Conservation (phyloP, 2,888 invertebrate species). For the Branchipolynoe longqiensis region DNA sequence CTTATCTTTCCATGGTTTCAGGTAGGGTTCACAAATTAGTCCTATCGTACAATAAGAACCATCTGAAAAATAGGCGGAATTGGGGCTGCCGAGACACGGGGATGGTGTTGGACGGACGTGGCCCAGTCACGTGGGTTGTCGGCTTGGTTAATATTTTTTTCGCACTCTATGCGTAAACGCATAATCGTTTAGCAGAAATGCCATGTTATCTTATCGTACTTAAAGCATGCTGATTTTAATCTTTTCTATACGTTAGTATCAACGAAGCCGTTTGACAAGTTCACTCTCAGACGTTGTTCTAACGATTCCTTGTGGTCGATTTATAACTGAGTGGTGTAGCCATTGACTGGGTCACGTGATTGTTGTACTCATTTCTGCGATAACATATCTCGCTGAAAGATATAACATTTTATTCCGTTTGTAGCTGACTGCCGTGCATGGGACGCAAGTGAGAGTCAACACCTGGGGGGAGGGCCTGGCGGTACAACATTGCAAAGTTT, state of each 20-base stretch:
- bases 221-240: not conserved
- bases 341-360: constrained; percentile 55
- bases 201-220: not conserved
- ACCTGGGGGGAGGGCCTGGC: not conserved
- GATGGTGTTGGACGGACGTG: constrained; percentile 54
- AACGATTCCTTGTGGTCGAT: constrained; percentile 4
- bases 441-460: not conserved
- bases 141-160: constrained; percentile 28
- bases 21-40: not conserved
- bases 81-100: constrained; percentile 14
- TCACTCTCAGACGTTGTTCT: not conserved
- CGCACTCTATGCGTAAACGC: constrained; percentile 16
- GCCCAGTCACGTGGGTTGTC: constrained; percentile 61
- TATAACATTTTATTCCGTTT: not conserved
- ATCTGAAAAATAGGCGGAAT: constrained; percentile 45
- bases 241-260: not conserved
- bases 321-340: constrained; percentile 48
- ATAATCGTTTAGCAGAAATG: constrained; percentile 16
- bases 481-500: not conserved
- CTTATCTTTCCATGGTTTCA: constrained; percentile 5
- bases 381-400: constrained; percentile 4
- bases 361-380: constrained; percentile 48
- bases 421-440: not conserved
- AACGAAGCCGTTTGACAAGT: not conserved
- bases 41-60: not conserved